A percentile compares a stretch with the other conserved stretches of the same genome.
phyloP scores from a whole-genome alignment of 1,140 invertebrate genomes.

The Neuroterus valhalla region DNA sequence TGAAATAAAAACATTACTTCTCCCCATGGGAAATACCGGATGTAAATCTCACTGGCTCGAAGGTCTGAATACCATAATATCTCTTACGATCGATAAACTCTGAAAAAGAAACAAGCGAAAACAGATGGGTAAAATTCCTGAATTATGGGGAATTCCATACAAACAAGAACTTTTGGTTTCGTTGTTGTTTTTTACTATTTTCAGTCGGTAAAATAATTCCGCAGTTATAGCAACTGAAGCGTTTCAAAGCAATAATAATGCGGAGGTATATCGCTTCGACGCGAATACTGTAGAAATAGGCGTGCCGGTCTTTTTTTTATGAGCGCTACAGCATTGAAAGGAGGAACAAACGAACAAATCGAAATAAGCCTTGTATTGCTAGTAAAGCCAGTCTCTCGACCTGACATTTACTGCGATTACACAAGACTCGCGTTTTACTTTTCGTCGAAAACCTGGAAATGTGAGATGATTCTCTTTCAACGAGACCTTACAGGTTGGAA shows the following conservation, averaged over 20 bases:
- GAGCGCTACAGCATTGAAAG: slow-evolving; percentile 45
- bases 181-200: background rate
- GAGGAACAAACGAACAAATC: slow-evolving; percentile 43
- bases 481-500: slow-evolving; percentile 37
- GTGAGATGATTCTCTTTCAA: slow-evolving; percentile 50
- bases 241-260: slow-evolving; percentile 48
- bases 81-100: too few species aligned
- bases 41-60: too few species aligned
- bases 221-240: slow-evolving; percentile 36
- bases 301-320: slow-evolving; percentile 53
- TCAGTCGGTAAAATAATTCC: slow-evolving; percentile 32
- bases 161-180: background rate
- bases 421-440: slow-evolving; percentile 60
- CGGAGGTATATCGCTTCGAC: slow-evolving; percentile 38
- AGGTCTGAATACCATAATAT: too few species aligned
- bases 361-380: slow-evolving; percentile 39
- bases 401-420: slow-evolving; percentile 67
- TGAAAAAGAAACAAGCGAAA: too few species aligned
- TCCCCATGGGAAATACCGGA: too few species aligned
- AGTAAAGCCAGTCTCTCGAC: slow-evolving; percentile 59
- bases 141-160: too few species aligned
- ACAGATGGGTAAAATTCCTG: too few species aligned
- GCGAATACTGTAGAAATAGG: slow-evolving; percentile 44
- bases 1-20: too few species aligned
- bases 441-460: slow-evolving; percentile 54